A percentile compares a stretch with the other conserved stretches of the same genome.
Evolutionary conservation across 2,113 vertebrate species (phyloP).

Genomic region (Cottus gobio): DNA sequence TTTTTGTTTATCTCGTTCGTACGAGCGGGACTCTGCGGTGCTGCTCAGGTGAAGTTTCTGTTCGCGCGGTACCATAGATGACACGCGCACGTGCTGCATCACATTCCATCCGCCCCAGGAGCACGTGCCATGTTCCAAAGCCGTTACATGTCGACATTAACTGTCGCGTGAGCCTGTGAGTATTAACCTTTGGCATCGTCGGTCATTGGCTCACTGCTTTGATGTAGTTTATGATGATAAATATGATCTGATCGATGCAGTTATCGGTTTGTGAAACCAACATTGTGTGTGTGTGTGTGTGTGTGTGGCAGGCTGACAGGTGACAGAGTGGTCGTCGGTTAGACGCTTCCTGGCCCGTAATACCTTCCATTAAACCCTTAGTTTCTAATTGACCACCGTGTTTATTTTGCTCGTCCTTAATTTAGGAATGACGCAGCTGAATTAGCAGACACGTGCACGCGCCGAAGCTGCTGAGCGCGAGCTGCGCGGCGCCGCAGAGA

Average conservation of each 20-base stretch:
- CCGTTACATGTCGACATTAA: background rate
- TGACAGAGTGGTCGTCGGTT: conserved; percentile 23
- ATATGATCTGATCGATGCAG: background rate
- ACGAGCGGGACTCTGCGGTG: background rate
- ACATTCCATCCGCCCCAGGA: conserved; percentile 39
- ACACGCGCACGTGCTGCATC: conserved; percentile 59
- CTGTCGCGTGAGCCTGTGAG: background rate
- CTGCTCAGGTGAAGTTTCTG: conserved; percentile 46
- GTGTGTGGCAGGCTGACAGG: conserved; percentile 6
- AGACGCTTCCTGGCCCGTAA: background rate
- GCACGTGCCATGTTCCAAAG: conserved; percentile 58
- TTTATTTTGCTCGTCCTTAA: conserved; percentile 15
- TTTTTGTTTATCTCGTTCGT: background rate
- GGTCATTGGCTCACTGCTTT: background rate
- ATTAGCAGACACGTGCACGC: conserved; percentile 7
- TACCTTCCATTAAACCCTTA: background rate
- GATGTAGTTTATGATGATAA: background rate
- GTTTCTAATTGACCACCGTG: background rate
- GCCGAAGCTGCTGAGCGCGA: conserved; percentile 10
- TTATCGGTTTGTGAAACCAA: background rate
- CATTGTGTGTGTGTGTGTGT: background rate
- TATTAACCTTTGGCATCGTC: background rate
- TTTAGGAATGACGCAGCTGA: conserved; percentile 62
- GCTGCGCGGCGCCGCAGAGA: background rate
- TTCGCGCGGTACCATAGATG: conserved; percentile 6